Percentiles rank a stretch among this genome's conserved stretches.
These are phyloP conservation scores for Cervus canadensis DNA, from an alignment of 2,113 vertebrate genomes.

Conservation along the genomic window DNA sequence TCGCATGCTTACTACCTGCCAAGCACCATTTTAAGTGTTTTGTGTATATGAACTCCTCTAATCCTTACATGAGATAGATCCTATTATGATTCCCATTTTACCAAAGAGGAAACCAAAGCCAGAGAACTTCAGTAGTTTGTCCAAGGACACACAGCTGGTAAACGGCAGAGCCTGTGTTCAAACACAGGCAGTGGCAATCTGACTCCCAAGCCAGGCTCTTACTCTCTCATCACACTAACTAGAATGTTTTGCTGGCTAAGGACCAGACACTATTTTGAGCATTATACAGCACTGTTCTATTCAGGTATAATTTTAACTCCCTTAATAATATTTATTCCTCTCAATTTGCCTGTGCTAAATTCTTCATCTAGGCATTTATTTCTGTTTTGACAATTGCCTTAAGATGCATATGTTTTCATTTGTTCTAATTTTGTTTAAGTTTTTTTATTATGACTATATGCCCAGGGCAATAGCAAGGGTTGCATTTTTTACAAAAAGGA, in stretches of 20 bases:
- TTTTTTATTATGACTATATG: slow-evolving; percentile 29
- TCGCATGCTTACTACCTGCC: background rate
- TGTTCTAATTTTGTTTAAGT: slow-evolving; percentile 44
- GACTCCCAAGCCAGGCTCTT: background rate
- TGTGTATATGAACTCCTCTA: background rate
- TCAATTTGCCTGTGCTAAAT: slow-evolving; percentile 26
- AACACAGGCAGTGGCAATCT: background rate
- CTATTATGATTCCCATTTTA: background rate
- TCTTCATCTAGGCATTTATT: slow-evolving; percentile 12
- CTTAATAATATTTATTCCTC: slow-evolving; percentile 29
- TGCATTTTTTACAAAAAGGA: background rate
- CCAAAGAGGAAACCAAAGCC: background rate
- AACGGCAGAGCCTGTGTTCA: background rate
- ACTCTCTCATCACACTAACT: background rate
- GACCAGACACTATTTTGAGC: background rate
- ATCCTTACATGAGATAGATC: background rate
- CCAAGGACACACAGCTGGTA: background rate
- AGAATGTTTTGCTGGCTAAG: background rate
- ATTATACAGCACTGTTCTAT: background rate
- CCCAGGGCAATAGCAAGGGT: background rate
- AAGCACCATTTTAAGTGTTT: background rate
- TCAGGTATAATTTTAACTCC: slow-evolving; percentile 33
- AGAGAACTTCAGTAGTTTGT: background rate
- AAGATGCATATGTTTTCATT: slow-evolving; percentile 40
- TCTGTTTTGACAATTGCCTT: slow-evolving; percentile 51